Conservation (phyloP, 2,888 invertebrate species). For the Noctua janthina region DNA sequence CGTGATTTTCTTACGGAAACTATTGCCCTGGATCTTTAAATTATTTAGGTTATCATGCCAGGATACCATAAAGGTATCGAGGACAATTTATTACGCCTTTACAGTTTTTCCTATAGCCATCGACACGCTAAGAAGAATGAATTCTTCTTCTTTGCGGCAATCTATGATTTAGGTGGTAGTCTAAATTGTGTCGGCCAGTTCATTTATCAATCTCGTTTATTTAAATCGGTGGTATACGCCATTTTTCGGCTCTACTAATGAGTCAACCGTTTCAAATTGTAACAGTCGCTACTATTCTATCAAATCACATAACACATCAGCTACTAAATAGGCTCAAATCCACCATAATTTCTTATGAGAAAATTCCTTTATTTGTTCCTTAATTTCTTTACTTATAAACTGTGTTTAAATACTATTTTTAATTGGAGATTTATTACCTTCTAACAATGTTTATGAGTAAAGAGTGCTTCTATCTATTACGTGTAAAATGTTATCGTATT, state of each 20-base stretch:
- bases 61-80: background rate
- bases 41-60: background rate
- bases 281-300: background rate
- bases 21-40: background rate
- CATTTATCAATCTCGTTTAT: background rate
- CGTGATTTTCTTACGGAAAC: background rate
- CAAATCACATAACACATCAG: slow-evolving; percentile 40
- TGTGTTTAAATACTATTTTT: slow-evolving; percentile 18
- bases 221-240: slow-evolving; percentile 16
- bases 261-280: background rate
- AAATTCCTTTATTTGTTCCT: slow-evolving; percentile 41
- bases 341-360: slow-evolving; percentile 9
- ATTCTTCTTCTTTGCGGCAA: too few species aligned
- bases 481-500: slow-evolving; percentile 52
- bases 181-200: background rate
- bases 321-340: slow-evolving; percentile 13
- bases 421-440: slow-evolving; percentile 14
- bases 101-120: background rate
- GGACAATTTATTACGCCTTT: background rate
- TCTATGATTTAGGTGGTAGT: too few species aligned
- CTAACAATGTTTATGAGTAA: slow-evolving; percentile 49
- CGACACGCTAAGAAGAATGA: too few species aligned
- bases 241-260: background rate
- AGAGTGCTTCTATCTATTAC: slow-evolving; percentile 35
- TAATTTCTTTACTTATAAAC: slow-evolving; percentile 54